Conservation (phyloP, 2,888 invertebrate genomes). For the Pediacus dermestoides region DNA sequence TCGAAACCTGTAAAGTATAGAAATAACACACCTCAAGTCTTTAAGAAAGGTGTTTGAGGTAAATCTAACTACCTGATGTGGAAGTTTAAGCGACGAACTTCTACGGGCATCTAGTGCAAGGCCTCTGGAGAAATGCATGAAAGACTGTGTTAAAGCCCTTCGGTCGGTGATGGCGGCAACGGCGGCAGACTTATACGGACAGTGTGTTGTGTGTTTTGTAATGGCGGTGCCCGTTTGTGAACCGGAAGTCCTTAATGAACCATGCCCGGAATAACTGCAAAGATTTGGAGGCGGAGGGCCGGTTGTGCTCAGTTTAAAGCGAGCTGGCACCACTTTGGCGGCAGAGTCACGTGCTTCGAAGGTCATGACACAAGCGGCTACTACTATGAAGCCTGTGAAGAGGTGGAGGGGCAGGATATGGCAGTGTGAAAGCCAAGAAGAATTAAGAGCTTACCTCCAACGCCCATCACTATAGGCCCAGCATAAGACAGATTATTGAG, state of each 20-base stretch:
- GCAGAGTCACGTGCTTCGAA: conserved; percentile 95
- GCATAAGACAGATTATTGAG: conserved; percentile 88
- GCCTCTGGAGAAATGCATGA: conserved; percentile 52
- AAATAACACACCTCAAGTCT: conserved; percentile 2
- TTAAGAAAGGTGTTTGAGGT: background rate
- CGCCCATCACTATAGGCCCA: conserved; percentile 97
- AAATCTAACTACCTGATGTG: conserved; percentile 31
- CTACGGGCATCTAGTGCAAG: conserved; percentile 42
- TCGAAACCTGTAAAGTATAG: conserved; percentile 39
- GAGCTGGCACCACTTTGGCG: conserved; percentile 84
- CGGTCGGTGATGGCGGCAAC: conserved; percentile 32
- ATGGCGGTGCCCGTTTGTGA: conserved; percentile 39
- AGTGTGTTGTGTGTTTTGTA: conserved; percentile 21
- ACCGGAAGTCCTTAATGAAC: conserved; percentile 43
- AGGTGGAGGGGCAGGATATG: conserved; percentile 56
- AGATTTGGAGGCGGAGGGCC: conserved; percentile 29
- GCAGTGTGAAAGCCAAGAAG: conserved; percentile 58
- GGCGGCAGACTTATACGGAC: too few relatives aligned
- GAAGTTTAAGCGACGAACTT: conserved; percentile 40
- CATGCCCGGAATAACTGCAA: conserved; percentile 30
- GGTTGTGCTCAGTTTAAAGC: conserved; percentile 52
- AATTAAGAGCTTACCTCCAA: conserved; percentile 65
- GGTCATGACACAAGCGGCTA: conserved; percentile 98
- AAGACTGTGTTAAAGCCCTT: conserved; percentile 50
- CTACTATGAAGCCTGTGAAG: conserved; percentile 81